Conservation (phyloP, 1,140 invertebrate species). For the Lysiphlebus fabarum region DNA sequence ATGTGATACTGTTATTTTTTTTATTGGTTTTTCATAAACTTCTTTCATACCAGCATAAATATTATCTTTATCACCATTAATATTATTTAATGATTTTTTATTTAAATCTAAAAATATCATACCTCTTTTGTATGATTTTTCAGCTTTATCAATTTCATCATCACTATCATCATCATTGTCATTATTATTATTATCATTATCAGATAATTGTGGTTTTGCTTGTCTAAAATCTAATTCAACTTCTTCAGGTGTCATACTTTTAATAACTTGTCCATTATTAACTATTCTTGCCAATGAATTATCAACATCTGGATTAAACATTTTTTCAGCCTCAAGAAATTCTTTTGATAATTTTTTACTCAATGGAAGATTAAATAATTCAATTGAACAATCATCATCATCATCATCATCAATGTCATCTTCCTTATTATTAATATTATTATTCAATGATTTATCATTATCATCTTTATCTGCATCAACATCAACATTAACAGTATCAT, state of each 20-base stretch:
- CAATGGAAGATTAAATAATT: slow-evolving; percentile 44
- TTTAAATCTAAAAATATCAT: slow-evolving; percentile 38
- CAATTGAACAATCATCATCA: slow-evolving; percentile 34
- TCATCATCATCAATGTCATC: no score
- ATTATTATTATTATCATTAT: slow-evolving; percentile 28
- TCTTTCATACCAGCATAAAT: slow-evolving; percentile 38
- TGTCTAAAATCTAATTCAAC: slow-evolving; percentile 41
- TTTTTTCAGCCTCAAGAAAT: slow-evolving; percentile 40
- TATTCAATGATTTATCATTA: no score
- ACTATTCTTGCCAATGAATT: slow-evolving; percentile 45
- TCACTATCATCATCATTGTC: slow-evolving; percentile 22
- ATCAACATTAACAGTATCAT: background rate
- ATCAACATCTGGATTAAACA: slow-evolving; percentile 43
- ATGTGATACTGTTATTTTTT: slow-evolving; percentile 39
- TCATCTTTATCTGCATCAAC: background rate
- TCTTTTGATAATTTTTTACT: slow-evolving; percentile 42
- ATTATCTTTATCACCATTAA: slow-evolving; percentile 27
- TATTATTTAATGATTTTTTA: slow-evolving; percentile 19
- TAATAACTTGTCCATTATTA: slow-evolving; percentile 42
- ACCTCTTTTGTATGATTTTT: slow-evolving; percentile 33
- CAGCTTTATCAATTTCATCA: slow-evolving; percentile 1
- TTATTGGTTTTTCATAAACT: slow-evolving; percentile 43
- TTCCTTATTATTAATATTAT: slow-evolving; percentile 3
- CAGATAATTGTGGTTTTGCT: slow-evolving; percentile 23
- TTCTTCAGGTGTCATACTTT: slow-evolving; percentile 38